Evolutionary conservation across 2,113 vertebrate species (phyloP).

Genomic region (Tringa solitaria): DNA sequence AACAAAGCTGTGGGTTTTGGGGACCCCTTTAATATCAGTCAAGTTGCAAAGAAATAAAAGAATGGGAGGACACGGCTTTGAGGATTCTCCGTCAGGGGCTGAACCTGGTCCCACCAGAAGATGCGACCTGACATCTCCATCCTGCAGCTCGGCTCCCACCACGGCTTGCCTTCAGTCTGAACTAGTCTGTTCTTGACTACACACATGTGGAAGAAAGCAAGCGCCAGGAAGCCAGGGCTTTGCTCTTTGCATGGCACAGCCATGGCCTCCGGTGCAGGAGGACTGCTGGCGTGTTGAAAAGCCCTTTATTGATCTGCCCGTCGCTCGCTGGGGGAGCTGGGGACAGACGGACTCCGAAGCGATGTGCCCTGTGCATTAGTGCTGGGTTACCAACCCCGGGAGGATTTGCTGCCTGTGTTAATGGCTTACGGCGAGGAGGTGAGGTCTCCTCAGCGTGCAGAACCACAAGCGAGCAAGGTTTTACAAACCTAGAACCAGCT

Average conservation of each 20-base stretch:
- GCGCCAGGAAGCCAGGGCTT: neutral
- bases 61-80: rapidly evolving
- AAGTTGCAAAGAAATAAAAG: neutral
- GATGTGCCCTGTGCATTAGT: neutral
- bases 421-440: neutral
- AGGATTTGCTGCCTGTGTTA: neutral
- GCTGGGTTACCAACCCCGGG: neutral
- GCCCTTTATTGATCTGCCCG: neutral
- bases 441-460: neutral
- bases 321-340: neutral
- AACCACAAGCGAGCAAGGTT: neutral
- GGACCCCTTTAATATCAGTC: neutral
- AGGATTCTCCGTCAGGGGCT: neutral
- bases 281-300: neutral
- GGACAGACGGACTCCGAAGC: neutral
- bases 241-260: neutral
- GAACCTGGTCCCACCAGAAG: neutral
- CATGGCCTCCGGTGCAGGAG: neutral
- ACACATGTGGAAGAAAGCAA: neutral
- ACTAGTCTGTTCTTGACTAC: neutral
- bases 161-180: rapidly evolving
- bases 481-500: neutral
- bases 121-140: neutral
- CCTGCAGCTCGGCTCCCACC: neutral
- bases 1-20: neutral